Evolutionary conservation across 2,113 vertebrate species (phyloP), one percentile per base, ranked within the genome.

Genomic region (Parus major): DNA sequence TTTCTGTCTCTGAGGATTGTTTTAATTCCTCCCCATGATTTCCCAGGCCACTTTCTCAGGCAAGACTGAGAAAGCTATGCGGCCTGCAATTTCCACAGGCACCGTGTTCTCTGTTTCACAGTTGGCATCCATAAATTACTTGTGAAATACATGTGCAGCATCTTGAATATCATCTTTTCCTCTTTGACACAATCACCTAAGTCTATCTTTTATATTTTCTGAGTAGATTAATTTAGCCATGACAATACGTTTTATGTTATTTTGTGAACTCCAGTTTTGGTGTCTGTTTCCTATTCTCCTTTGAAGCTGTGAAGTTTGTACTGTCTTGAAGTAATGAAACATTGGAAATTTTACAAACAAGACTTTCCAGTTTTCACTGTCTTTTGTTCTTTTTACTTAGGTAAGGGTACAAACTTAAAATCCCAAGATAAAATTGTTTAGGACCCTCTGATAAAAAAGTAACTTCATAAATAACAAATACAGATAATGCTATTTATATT

Each of bases 251-350:
- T 64, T 63, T 65, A 9, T 77, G 18, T 56, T 71, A 8, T 24
- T n/a, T 24, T 71, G 5, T 78, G 39, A 77, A 39, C 8, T 70
- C 15, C 5, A 21, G 2, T 78, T 55, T 21, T 49, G 28, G 7
- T 65, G 6, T 42, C 33, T 33, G 5, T 75, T 72, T 79, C 27
- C 28, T 75, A 0, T 80, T 56, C 10, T 46, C 2, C 31, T 92
- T 66, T 80, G 50, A 88, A 91, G 11, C 12, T 61, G 13, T 27
- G 52, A 87, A 77, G 8, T 24, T 22, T 61, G 9, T 2, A 0
- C 75, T 27, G 15, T 47, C 17, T 59, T 53, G 18, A 59, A 33
- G 18, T 11, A 90, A 28, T 1, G 1, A 86, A 68, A 1, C 0
- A 0, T 9, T 72, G 23, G 16, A 47, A 80, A 70, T 79, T 77